Percentiles rank a stretch among this genome's conserved stretches.
phyloP scores from a whole-genome alignment of 2,888 invertebrate species.

The Arrhopalites spinosus region DNA sequence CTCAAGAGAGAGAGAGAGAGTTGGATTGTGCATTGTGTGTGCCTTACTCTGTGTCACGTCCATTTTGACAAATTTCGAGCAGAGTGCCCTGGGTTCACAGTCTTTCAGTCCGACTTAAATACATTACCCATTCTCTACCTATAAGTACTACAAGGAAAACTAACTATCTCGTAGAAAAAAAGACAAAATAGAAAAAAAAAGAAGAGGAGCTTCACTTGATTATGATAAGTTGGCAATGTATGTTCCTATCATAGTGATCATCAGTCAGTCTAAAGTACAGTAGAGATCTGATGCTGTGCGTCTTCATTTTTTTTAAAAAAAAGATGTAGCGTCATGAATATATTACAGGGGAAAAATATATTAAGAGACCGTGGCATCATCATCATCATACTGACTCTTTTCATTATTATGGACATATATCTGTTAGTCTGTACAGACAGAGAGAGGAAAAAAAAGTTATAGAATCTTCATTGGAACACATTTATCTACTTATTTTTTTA shows the following conservation, averaged over 20 bases:
- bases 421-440: too few relatives aligned
- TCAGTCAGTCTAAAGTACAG: constrained; percentile 35
- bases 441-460: too few relatives aligned
- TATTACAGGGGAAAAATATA: too few relatives aligned
- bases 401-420: too few relatives aligned
- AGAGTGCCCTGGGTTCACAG: constrained; percentile 28
- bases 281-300: background rate
- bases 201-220: constrained; percentile 29
- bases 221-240: constrained; percentile 41
- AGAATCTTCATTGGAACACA: too few relatives aligned
- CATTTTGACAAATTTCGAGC: constrained; percentile 46
- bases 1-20: background rate
- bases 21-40: constrained; percentile 34
- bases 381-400: too few relatives aligned
- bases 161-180: background rate
- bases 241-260: constrained; percentile 40
- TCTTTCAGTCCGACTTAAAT: constrained; percentile 3
- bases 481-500: too few relatives aligned
- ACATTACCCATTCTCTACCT: background rate
- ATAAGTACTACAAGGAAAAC: background rate
- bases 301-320: too few relatives aligned
- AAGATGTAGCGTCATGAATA: too few relatives aligned
- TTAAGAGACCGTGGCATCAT: too few relatives aligned
- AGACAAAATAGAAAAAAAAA: background rate
- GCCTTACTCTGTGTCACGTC: constrained; percentile 40